Evolutionary conservation across 2,888 invertebrate species (phyloP).

Genomic region (Catonia carolina): DNA sequence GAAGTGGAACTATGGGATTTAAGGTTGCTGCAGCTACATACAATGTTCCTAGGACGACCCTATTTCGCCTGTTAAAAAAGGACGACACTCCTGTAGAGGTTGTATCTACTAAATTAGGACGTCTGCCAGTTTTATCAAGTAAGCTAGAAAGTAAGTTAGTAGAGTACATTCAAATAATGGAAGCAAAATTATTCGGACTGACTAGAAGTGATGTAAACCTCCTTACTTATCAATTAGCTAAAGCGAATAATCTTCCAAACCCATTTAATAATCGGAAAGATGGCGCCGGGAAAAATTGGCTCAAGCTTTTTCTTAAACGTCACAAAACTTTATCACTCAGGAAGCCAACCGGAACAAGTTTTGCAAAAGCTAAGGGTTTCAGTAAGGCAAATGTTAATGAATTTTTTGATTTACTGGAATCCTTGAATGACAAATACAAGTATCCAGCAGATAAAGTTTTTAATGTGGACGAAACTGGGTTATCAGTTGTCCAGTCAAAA

Average conservation of each 20-base stretch:
- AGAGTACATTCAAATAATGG: no score
- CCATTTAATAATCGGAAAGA: constrained; percentile 23
- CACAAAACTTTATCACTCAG: constrained; percentile 24
- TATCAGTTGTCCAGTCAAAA: constrained; percentile 37
- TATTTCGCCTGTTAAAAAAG: no score
- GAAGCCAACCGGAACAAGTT: constrained; percentile 25
- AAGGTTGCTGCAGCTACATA: no score
- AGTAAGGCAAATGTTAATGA: constrained; percentile 15
- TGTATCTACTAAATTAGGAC: no score
- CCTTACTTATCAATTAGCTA: constrained; percentile 24
- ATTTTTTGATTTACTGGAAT: constrained; percentile 24
- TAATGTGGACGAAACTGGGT: constrained; percentile 40
- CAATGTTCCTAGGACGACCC: no score
- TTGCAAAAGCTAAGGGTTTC: constrained; percentile 25
- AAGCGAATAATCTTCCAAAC: no score
- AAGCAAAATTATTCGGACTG: no score
- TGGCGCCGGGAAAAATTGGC: constrained; percentile 24
- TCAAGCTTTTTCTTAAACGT: constrained; percentile 24
- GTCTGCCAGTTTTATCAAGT: no score
- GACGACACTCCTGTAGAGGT: no score
- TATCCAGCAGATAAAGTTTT: constrained; percentile 30
- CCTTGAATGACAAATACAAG: constrained; percentile 29
- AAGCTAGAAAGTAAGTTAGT: no score
- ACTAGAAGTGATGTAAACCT: constrained; percentile 21
- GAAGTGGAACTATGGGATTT: no score